Conservation (phyloP, 2,113 vertebrate genomes). For the Suricata suricatta region DNA sequence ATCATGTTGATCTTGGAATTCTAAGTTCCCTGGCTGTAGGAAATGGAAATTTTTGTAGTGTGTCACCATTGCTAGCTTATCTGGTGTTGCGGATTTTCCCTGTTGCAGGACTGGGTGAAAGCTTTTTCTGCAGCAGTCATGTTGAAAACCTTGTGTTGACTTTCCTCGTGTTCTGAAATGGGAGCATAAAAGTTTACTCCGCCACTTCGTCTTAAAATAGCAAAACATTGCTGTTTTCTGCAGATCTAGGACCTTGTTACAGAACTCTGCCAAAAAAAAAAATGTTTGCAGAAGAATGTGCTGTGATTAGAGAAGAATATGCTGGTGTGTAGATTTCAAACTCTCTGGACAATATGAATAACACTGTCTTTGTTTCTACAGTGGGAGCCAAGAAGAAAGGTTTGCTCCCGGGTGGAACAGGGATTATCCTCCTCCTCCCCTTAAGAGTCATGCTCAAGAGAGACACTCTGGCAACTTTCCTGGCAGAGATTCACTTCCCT, state of each 20-base stretch:
- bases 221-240: constrained; percentile 87
- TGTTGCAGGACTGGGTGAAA: constrained; percentile 89
- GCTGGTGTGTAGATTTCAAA: constrained; percentile 88
- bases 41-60: constrained; percentile 82
- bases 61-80: constrained; percentile 88
- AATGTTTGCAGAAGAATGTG: constrained; percentile 87
- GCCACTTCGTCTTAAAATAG: constrained; percentile 88
- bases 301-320: constrained; percentile 83
- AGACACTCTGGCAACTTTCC: constrained; percentile 92
- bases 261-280: constrained; percentile 86
- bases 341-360: constrained; percentile 90
- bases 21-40: constrained; percentile 79
- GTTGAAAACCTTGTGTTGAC: constrained; percentile 83
- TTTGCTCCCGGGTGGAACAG: constrained; percentile 91
- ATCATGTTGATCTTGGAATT: constrained; percentile 75
- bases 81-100: constrained; percentile 89
- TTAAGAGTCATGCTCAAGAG: constrained; percentile 92
- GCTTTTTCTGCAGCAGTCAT: constrained; percentile 82
- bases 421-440: constrained; percentile 89
- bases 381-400: constrained; percentile 90
- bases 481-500: constrained; percentile 91
- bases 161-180: constrained; percentile 85
- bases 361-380: constrained; percentile 91
- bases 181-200: constrained; percentile 88
- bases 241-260: constrained; percentile 89